A percentile compares a stretch with the other conserved stretches of the same genome.
Evolutionary conservation across 2,888 invertebrate species (phyloP).

Genomic region (Limnephilus auricula): DNA sequence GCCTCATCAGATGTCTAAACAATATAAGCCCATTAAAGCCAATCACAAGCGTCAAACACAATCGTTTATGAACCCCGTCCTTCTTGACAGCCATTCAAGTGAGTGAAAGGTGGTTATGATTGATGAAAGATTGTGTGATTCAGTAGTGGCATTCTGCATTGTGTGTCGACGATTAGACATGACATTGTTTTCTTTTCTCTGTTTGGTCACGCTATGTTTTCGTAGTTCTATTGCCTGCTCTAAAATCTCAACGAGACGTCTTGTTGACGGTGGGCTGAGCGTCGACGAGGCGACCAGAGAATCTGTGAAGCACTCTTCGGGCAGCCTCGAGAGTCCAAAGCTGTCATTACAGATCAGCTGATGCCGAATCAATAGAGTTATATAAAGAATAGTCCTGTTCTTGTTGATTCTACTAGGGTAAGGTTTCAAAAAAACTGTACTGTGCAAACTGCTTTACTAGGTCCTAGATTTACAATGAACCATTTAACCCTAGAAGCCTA

Average conservation of each 20-base stretch:
- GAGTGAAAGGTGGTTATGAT: background rate
- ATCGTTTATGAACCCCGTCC: background rate
- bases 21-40: background rate
- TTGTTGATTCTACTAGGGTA: background rate
- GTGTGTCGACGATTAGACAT: background rate
- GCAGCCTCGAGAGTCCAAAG: background rate
- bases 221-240: background rate
- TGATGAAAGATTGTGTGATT: background rate
- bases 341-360: background rate
- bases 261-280: background rate
- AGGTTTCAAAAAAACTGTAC: background rate
- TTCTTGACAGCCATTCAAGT: background rate
- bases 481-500: too few species aligned
- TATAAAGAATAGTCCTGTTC: background rate
- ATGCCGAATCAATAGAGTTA: background rate
- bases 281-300: background rate
- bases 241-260: background rate
- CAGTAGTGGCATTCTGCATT: background rate
- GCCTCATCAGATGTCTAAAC: background rate
- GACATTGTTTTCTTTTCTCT: background rate
- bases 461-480: background rate
- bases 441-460: background rate
- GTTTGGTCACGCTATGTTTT: background rate
- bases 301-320: background rate
- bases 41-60: constrained; percentile 2